A percentile compares a stretch with the other conserved stretches of the same genome.
Evolutionary conservation across 1,140 invertebrate species (phyloP).

Genomic region (Saccostrea cuccullata): DNA sequence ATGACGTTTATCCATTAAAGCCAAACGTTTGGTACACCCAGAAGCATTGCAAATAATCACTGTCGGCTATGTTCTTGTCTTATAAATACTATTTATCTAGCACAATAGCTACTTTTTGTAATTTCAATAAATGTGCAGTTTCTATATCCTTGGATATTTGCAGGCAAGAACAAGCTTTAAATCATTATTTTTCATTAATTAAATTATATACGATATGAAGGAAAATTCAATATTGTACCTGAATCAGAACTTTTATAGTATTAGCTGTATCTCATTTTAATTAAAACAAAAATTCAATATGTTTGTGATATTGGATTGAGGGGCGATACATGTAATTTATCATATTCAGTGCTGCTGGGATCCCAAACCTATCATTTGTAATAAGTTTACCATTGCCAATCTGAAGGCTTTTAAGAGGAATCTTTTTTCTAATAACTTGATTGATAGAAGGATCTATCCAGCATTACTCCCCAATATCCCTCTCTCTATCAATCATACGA

Average conservation of each 20-base stretch:
- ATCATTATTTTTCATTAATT: not conserved
- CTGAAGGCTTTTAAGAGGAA: constrained; percentile 15
- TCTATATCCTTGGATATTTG: not conserved
- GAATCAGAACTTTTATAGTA: constrained; percentile 15
- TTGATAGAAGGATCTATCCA: constrained; percentile 13
- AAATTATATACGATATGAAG: not conserved
- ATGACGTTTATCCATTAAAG: constrained; percentile 31
- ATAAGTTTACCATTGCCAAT: constrained; percentile 30
- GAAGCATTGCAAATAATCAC: constrained; percentile 31
- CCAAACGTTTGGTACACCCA: constrained; percentile 19
- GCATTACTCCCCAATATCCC: not conserved
- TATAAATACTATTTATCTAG: constrained; percentile 22
- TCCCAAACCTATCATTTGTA: constrained; percentile 35
- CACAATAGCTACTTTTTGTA: constrained; percentile 25
- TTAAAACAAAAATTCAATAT: constrained; percentile 36
- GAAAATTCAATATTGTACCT: constrained; percentile 25
- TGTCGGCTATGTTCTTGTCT: not conserved
- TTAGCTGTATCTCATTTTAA: not conserved
- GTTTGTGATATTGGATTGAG: constrained; percentile 13
- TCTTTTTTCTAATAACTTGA: constrained; percentile 31
- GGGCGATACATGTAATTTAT: constrained; percentile 31
- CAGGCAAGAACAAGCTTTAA: not conserved
- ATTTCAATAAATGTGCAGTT: not conserved
- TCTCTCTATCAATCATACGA: constrained; percentile 10
- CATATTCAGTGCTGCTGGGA: constrained; percentile 20